Evolutionary conservation across 2,888 invertebrate species (phyloP).

Genomic region (Drosophila ustulata): DNA sequence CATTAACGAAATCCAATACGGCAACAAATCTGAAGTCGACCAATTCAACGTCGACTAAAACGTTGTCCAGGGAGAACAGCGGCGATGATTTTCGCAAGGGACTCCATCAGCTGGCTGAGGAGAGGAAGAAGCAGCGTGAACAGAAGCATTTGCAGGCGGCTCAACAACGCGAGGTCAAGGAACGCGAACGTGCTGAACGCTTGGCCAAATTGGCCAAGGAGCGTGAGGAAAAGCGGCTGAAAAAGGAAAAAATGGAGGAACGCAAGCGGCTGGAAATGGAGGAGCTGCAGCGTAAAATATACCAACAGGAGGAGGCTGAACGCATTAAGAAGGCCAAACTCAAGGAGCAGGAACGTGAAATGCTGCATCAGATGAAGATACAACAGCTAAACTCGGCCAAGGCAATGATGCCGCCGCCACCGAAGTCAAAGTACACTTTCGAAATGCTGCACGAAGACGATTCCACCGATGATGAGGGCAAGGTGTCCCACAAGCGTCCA

Average conservation of each 20-base stretch:
- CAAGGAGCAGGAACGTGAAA: constrained; percentile 79
- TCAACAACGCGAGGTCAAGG: constrained; percentile 83
- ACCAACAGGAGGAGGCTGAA: constrained; percentile 78
- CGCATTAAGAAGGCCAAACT: constrained; percentile 65
- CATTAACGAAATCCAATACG: constrained; percentile 67
- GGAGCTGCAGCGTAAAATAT: constrained; percentile 81
- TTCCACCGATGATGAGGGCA: constrained; percentile 85
- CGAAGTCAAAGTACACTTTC: constrained; percentile 82
- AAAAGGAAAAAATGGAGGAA: constrained; percentile 73
- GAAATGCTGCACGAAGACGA: constrained; percentile 85
- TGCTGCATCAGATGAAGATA: constrained; percentile 77
- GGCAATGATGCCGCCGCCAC: constrained; percentile 76
- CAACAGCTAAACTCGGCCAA: constrained; percentile 52
- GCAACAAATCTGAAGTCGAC: constrained; percentile 65
- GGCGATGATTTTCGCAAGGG: constrained; percentile 83
- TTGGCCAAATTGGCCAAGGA: constrained; percentile 82
- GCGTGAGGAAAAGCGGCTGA: constrained; percentile 83
- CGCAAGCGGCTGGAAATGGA: constrained; percentile 82
- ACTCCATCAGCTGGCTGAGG: constrained; percentile 79
- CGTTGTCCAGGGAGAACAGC: constrained; percentile 82
- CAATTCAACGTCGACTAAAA: constrained; percentile 65
- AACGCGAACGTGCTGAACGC: constrained; percentile 83
- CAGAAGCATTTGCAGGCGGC: constrained; percentile 83
- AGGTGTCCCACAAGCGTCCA: constrained; percentile 78
- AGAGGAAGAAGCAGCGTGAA: constrained; percentile 84